These are phyloP conservation scores for Coryphaenoides rupestris DNA, from an alignment of 2,113 vertebrate genomes.

Conservation along the genomic window DNA sequence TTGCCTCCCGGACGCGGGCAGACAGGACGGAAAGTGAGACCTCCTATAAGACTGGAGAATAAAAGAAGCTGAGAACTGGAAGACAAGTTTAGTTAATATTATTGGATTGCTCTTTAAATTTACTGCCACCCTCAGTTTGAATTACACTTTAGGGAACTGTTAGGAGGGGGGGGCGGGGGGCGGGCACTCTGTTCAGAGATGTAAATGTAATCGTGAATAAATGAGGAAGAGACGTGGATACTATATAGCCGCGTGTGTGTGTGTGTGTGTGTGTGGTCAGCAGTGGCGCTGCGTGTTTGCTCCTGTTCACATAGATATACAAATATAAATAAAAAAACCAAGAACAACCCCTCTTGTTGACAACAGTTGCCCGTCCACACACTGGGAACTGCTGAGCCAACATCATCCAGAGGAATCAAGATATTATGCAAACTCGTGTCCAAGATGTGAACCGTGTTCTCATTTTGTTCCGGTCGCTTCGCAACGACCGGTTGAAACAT, in stretches of 20 bases:
- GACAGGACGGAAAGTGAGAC: too few species aligned
- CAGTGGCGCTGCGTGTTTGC: constrained; percentile 64
- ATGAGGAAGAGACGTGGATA: constrained; percentile 42
- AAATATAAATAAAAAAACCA: too few species aligned
- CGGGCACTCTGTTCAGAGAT: not conserved
- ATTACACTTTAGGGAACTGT: constrained; percentile 41
- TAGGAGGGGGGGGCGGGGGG: not conserved
- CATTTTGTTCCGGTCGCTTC: too few species aligned
- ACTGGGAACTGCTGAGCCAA: too few species aligned
- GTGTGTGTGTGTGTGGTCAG: constrained; percentile 33
- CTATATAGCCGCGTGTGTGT: constrained; percentile 48
- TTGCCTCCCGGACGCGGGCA: too few species aligned
- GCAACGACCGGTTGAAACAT: too few species aligned
- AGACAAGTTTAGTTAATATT: constrained; percentile 58
- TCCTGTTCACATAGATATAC: constrained; percentile 41
- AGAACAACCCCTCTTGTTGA: too few species aligned
- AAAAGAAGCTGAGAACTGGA: constrained; percentile 6
- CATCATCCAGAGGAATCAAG: too few species aligned
- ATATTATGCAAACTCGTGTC: too few species aligned
- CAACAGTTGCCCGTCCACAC: too few species aligned
- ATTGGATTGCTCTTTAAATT: constrained; percentile 44
- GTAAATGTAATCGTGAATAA: constrained; percentile 25
- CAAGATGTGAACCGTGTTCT: too few species aligned
- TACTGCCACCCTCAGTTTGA: constrained; percentile 50
- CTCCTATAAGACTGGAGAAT: too few species aligned